Evolutionary conservation across 1,140 invertebrate genomes (phyloP), one percentile per base, ranked within the genome.

Genomic region (Pollicipes pollicipes): DNA sequence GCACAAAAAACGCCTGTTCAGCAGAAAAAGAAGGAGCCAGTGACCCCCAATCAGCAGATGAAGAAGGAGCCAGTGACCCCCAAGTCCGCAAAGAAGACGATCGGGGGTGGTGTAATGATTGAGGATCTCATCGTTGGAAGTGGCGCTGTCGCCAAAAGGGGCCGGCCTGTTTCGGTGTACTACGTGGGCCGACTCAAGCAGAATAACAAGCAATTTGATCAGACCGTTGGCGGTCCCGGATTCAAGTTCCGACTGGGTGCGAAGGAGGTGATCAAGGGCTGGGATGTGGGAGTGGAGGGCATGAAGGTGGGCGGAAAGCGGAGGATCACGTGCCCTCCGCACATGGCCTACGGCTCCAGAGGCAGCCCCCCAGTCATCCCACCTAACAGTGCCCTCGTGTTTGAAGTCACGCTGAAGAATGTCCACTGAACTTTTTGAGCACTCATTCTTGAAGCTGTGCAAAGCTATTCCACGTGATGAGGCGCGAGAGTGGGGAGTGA

Each of bases 301-400:
- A 93, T 94, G 91, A 95, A 91, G 82, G 87, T 95, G 76, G 94
- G 93, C 32, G 93, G 93, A 70, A 95, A 93, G 79, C 84, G 94
- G 77, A 85, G 84, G 75, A 85, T 97, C 68, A 86, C 85, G 10
- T 88, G 93, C 78, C 94, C 94, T 71, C 84, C 93, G 70, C 80
- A 85, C 31, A 87, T 93, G 84, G 93, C 85, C 84, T 95, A 86
- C 79, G 91, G 91, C 58, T 80, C 83, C 64, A 88, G 88, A 79
- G 90, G 90, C 71, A 86, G 85, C 66, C 88, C 88, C 16, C 90
- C 90, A 76, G 83, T 84, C 0, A 94, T 96, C 81, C 91, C 92
- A 70, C 85, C 87, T 63, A 92, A 93, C 76, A 85, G 88, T 32
- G 88, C 87, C 30, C 80, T 96, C 69, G 82, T 90, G 8, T 96